These are phyloP conservation scores for Peribatodes rhomboidaria DNA, from an alignment of 2,888 invertebrate genomes.

Conservation along the genomic window DNA sequence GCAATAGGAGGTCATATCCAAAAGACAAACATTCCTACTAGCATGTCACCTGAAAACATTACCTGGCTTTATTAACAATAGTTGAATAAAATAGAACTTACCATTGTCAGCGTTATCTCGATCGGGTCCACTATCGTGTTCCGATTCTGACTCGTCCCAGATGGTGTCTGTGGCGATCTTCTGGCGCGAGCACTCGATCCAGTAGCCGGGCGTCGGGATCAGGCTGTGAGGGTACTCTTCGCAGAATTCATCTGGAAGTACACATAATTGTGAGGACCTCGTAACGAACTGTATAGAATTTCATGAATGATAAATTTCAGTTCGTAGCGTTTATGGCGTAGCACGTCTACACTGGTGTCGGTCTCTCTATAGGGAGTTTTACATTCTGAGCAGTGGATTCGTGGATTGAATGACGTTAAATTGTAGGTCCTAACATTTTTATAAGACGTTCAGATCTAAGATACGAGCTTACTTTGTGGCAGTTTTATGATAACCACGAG, in stretches of 20 bases:
- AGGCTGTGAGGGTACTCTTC: constrained; percentile 97
- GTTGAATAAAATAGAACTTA: constrained; percentile 54
- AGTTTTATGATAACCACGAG: too few relatives aligned
- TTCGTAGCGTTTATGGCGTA: background rate
- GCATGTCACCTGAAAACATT: too few relatives aligned
- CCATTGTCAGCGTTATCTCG: constrained; percentile 79
- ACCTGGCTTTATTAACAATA: too few relatives aligned
- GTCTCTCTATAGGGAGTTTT: too few relatives aligned
- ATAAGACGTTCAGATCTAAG: too few relatives aligned
- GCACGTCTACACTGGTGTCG: background rate
- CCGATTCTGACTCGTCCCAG: constrained; percentile 95
- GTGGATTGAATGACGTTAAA: too few relatives aligned
- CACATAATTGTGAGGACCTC: background rate
- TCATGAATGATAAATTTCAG: background rate
- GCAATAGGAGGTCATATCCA: too few relatives aligned
- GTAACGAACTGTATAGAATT: background rate
- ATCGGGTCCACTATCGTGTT: constrained; percentile 89
- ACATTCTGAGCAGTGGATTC: too few relatives aligned
- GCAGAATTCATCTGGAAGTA: constrained; percentile 94
- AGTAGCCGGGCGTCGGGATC: constrained; percentile 96
- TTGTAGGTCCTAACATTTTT: too few relatives aligned
- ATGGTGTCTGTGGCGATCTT: constrained; percentile 94
- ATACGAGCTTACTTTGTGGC: too few relatives aligned
- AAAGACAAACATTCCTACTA: too few relatives aligned
- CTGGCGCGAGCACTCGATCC: constrained; percentile 98